Evolutionary conservation across 2,797 vertebrate genomes (phyloP), one percentile per base, ranked within the genome.

Genomic region (Cetoscarus ocellatus): DNA sequence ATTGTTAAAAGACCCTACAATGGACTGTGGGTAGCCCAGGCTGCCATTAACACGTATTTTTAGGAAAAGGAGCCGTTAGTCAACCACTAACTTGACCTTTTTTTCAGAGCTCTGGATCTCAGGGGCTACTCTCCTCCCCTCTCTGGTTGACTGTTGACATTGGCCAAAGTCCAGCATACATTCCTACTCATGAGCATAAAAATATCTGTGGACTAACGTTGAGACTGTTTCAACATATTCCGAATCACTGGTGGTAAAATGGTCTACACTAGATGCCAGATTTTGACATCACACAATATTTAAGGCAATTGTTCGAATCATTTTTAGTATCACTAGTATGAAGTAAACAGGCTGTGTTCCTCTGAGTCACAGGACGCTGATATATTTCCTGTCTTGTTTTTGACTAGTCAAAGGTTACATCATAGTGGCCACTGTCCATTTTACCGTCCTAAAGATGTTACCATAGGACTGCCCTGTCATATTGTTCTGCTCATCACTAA

Each of bases 1-100:
- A 72, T 86, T 87, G 80, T 86, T 59, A 72, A 35, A 66, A 39
- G 59, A 70, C 70, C 70, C 73, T 74, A 90, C 86, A 86, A 84
- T 71, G 71, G 70, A 52, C 61, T 54, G 13, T 73, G 35, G 63
- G 59, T 40, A 35, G 49, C 65, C 19, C 17, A 12, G 50, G 36
- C 66, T 39, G 79, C 65, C 60, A 56, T 59, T 53, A 40, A 18
- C 43, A 39, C 12, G 14, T 69, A 82, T 90, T 87, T 80, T 87
- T 85, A 55, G 58, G 69, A 67, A 84, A 86, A 84, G 59, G 49
- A 73, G 68, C 75, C 54, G 58, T 77, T 86, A 65, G 75, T 81
- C 82, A 78, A 49, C 66, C 64, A 35, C 65, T 52, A 77, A 61
- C 57, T 55, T 77, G 61, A 77, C 74, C 76, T 34, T 74, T 73